These are phyloP conservation scores for Poeciliopsis turrubarensis DNA, from an alignment of 2,113 vertebrate genomes.

Conservation along the genomic window DNA sequence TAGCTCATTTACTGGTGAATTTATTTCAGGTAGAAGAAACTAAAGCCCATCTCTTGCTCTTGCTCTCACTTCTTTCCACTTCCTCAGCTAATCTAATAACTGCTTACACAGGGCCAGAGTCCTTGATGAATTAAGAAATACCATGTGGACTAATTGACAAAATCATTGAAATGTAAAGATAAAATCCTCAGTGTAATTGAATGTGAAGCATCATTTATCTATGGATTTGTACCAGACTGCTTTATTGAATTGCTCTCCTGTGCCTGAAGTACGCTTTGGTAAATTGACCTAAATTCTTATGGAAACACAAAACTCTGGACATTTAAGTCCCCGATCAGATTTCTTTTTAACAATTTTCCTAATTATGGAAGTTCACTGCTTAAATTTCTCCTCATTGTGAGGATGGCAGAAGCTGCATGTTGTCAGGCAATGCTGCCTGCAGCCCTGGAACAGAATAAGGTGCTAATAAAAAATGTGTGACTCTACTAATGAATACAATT, in stretches of 20 bases:
- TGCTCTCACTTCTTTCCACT: slow-evolving; percentile 13
- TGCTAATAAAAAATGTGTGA: slow-evolving; percentile 81
- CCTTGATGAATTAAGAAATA: slow-evolving; percentile 70
- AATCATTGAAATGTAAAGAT: slow-evolving; percentile 74
- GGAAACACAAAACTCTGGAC: slow-evolving; percentile 61
- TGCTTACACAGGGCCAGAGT: slow-evolving; percentile 47
- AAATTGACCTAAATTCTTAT: slow-evolving; percentile 69
- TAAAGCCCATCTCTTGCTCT: slow-evolving; percentile 23
- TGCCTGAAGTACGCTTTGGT: slow-evolving; percentile 72
- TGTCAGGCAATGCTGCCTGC: slow-evolving; percentile 62
- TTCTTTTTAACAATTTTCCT: slow-evolving; percentile 42
- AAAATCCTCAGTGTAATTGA: slow-evolving; percentile 78
- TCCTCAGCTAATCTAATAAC: slow-evolving; percentile 53
- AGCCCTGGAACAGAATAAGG: slow-evolving; percentile 73
- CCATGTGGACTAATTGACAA: slow-evolving; percentile 75
- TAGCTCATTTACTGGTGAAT: slow-evolving; percentile 16
- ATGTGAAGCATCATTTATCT: slow-evolving; percentile 80
- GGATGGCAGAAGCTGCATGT: slow-evolving; percentile 37
- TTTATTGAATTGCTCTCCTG: slow-evolving; percentile 77
- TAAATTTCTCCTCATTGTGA: slow-evolving; percentile 46
- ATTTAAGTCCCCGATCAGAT: slow-evolving; percentile 52
- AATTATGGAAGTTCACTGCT: slow-evolving; percentile 48
- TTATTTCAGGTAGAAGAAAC: slow-evolving; percentile 30
- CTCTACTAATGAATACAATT: slow-evolving; percentile 81
- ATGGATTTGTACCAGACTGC: slow-evolving; percentile 76